phyloP scores from a whole-genome alignment of 2,888 invertebrate genomes.

The Scelioninae gen. 2 region DNA sequence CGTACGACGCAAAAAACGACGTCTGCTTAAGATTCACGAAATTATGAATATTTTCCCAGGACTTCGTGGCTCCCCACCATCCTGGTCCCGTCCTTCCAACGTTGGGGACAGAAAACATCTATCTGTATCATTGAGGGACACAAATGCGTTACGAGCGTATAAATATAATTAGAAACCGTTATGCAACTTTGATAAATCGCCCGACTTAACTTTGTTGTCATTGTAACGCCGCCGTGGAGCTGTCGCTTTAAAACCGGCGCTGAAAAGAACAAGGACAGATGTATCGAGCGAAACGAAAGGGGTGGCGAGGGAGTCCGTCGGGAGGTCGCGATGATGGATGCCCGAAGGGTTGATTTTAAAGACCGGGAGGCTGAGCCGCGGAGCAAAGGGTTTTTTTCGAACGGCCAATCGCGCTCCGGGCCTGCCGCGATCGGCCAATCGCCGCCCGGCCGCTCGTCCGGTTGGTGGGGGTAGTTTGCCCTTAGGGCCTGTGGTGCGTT shows the following conservation, averaged over 20 bases:
- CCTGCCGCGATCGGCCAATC: constrained; percentile 64
- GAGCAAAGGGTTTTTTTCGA: constrained; percentile 67
- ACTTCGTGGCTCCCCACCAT: not conserved
- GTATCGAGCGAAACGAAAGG: constrained; percentile 62
- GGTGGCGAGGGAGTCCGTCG: constrained; percentile 71
- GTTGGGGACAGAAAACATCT: too few relatives aligned
- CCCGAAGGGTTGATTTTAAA: constrained; percentile 71
- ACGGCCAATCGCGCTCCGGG: constrained; percentile 62
- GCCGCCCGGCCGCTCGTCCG: constrained; percentile 35
- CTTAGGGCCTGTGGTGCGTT: constrained; percentile 70
- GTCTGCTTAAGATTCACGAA: constrained; percentile 48
- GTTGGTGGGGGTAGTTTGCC: constrained; percentile 69
- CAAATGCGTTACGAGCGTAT: too few relatives aligned
- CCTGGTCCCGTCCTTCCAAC: too few relatives aligned
- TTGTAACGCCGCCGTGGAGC: constrained; percentile 56
- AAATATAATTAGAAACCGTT: constrained; percentile 71
- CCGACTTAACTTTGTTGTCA: too few relatives aligned
- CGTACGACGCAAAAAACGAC: constrained; percentile 19
- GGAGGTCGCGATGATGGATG: constrained; percentile 73
- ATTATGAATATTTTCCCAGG: constrained; percentile 56
- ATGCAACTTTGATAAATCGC: constrained; percentile 67
- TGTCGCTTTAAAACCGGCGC: constrained; percentile 46
- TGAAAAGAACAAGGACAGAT: constrained; percentile 53
- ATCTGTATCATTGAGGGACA: too few relatives aligned
- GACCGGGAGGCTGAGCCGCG: constrained; percentile 59